Percentiles rank a stretch among this genome's conserved stretches.
phyloP scores from a whole-genome alignment of 2,797 vertebrate species.

The Hyperoplus lanceolatus region DNA sequence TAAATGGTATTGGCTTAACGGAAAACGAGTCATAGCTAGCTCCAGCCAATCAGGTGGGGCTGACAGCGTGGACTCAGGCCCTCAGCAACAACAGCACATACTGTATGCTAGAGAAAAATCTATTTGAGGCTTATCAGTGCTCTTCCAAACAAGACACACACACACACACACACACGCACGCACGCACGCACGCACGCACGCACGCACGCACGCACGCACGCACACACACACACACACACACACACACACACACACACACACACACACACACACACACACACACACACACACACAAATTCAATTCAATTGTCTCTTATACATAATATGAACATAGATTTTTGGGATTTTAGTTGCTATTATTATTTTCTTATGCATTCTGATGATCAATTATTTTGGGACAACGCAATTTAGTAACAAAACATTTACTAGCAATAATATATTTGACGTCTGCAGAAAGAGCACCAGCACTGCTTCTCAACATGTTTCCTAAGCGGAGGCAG shows the following conservation, averaged over 20 bases:
- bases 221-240: too few relatives aligned
- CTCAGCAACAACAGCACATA: constrained; percentile 86
- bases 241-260: too few relatives aligned
- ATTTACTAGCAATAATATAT: constrained; percentile 3
- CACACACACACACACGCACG: not conserved
- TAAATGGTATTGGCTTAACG: constrained; percentile 74
- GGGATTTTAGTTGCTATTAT: not conserved
- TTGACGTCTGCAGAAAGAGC: constrained; percentile 12
- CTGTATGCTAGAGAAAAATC: constrained; percentile 69
- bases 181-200: too few relatives aligned
- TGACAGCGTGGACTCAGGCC: constrained; percentile 75
- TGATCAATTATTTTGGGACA: not conserved
- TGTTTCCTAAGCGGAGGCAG: constrained; percentile 33
- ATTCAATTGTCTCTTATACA: not conserved
- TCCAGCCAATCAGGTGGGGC: constrained; percentile 76
- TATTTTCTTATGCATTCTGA: not conserved
- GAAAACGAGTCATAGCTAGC: constrained; percentile 70
- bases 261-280: too few relatives aligned
- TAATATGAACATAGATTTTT: not conserved
- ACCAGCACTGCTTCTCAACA: constrained; percentile 32
- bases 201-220: too few relatives aligned
- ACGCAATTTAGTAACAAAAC: constrained; percentile 4
- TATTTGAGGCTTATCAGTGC: constrained; percentile 52
- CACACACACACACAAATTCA: not conserved
- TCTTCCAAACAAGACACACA: constrained; percentile 24